A percentile compares a stretch with the other conserved stretches of the same genome.
Evolutionary conservation across 2,113 vertebrate species (phyloP).

Genomic region (Trichomycterus rosablanca): DNA sequence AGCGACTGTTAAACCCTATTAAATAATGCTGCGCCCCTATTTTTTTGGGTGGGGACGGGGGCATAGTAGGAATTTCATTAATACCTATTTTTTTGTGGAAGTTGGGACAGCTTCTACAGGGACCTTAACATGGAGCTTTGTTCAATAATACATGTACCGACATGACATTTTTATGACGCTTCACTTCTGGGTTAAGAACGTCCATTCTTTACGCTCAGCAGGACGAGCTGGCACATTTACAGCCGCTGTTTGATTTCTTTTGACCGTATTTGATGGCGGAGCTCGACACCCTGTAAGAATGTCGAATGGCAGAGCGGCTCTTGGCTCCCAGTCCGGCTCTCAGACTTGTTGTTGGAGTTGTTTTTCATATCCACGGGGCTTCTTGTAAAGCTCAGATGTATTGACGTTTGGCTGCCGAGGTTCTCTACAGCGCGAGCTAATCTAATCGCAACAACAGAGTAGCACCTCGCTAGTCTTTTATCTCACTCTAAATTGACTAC

Average conservation of each 20-base stretch:
- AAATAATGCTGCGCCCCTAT: too few species aligned
- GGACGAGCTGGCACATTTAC: slow-evolving; percentile 3
- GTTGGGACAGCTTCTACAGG: too few species aligned
- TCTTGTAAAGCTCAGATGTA: slow-evolving; percentile 27
- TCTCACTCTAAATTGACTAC: slow-evolving; percentile 79
- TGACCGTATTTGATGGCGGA: not conserved
- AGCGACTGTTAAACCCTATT: slow-evolving; percentile 64
- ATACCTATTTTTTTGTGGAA: not conserved
- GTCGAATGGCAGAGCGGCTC: not conserved
- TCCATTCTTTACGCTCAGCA: not conserved
- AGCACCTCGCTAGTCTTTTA: slow-evolving; percentile 31
- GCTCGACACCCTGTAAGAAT: not conserved
- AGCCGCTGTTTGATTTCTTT: slow-evolving; percentile 10
- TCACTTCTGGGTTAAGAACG: too few species aligned
- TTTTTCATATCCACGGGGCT: slow-evolving; percentile 23
- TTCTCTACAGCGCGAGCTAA: slow-evolving; percentile 29
- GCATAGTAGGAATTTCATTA: slow-evolving; percentile 21
- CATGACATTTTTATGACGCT: not conserved
- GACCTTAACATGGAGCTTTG: too few species aligned
- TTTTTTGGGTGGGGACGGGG: too few species aligned
- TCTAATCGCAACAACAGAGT: slow-evolving; percentile 33
- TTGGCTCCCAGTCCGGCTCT: slow-evolving; percentile 5
- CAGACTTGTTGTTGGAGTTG: slow-evolving; percentile 7
- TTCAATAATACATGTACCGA: slow-evolving; percentile 1
- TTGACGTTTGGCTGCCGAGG: slow-evolving; percentile 26